Percentiles rank a stretch among this genome's conserved stretches.
Conservation (phyloP, 2,113 vertebrate genomes). For the Callorhinus ursinus region DNA sequence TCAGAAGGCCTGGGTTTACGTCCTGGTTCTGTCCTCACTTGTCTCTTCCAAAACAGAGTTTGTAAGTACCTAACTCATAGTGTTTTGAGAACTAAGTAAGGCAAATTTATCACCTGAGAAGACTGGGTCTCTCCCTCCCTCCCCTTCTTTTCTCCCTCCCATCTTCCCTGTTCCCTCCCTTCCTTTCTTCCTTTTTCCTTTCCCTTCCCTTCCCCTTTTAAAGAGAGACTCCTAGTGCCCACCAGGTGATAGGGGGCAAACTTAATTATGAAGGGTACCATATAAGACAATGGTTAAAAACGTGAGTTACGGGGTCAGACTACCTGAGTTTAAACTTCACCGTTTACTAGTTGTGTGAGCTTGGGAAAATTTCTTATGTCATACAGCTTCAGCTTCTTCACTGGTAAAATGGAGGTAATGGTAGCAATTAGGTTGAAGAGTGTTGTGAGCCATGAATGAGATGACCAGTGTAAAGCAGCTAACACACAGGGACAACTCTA, state of each 20-base stretch:
- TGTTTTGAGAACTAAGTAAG: neutral
- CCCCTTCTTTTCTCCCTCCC: no score
- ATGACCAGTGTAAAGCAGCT: neutral
- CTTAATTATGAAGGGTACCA: neutral
- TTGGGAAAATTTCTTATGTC: neutral
- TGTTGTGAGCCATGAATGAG: neutral
- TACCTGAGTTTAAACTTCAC: neutral
- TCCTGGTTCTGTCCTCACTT: neutral
- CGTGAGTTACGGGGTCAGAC: neutral
- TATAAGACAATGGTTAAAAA: neutral
- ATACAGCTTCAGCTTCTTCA: neutral
- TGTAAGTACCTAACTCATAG: neutral
- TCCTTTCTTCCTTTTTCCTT: neutral
- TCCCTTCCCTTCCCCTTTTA: neutral
- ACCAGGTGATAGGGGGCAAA: neutral
- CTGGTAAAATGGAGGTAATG: neutral
- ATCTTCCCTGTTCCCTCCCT: neutral
- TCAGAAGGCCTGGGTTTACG: neutral
- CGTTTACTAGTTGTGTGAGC: neutral
- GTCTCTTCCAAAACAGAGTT: neutral
- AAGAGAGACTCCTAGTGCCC: neutral
- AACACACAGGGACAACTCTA: no score
- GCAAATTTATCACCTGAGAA: neutral
- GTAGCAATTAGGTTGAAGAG: neutral
- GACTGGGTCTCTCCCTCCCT: neutral